phyloP scores from a whole-genome alignment of 1,140 invertebrate species.

The Lysiphlebus fabarum region DNA sequence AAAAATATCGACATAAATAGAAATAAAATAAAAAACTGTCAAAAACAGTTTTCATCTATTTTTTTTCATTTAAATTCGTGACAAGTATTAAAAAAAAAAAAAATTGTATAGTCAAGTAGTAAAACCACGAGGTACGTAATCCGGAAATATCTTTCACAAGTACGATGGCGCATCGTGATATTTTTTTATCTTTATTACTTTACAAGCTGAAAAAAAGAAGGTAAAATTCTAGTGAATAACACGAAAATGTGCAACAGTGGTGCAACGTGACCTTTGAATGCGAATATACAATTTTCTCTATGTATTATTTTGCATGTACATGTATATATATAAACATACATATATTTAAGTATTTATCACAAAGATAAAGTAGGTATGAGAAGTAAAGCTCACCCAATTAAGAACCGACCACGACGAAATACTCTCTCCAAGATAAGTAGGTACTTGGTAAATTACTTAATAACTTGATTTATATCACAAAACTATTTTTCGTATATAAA shows the following conservation, averaged over 20 bases:
- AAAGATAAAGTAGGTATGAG: not conserved
- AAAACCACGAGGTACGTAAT: not conserved
- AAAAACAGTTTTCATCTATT: not conserved
- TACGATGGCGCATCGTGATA: constrained; percentile 25
- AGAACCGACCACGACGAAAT: constrained; percentile 17
- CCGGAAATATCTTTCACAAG: constrained; percentile 9
- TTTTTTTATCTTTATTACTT: constrained; percentile 29
- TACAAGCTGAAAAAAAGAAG: not conserved
- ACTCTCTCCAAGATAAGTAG: constrained; percentile 6
- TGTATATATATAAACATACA: not conserved
- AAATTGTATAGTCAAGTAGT: no score
- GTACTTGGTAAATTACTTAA: constrained; percentile 1
- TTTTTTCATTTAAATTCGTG: not conserved
- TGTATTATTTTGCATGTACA: no score
- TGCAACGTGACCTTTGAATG: not conserved
- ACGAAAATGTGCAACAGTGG: constrained; percentile 2
- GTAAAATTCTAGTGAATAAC: not conserved
- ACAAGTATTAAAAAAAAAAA: not conserved
- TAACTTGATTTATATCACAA: no score
- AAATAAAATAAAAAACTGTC: no score
- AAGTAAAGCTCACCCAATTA: constrained; percentile 35
- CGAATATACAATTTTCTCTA: no score
- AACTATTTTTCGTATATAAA: no score
- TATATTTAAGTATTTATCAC: constrained; percentile 13
- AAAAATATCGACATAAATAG: no score